Percentiles rank a stretch among this genome's conserved stretches.
These are phyloP conservation scores for Drosophila leonis DNA, from an alignment of 2,888 invertebrate genomes.

Conservation along the genomic window DNA sequence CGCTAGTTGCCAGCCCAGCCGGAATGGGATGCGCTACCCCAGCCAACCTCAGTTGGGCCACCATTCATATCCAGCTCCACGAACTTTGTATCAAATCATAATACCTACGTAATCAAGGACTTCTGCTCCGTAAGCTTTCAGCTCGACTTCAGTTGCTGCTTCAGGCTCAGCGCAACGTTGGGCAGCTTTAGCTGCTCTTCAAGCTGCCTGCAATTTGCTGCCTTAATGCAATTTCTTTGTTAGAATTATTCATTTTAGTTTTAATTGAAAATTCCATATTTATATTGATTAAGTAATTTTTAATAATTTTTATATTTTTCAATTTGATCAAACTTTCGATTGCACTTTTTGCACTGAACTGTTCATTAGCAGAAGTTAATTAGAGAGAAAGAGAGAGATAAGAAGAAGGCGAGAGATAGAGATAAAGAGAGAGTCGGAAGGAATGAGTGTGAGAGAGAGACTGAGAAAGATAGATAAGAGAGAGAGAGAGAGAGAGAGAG, in stretches of 20 bases:
- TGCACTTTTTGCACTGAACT: too few relatives aligned
- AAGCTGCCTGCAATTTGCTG: not conserved
- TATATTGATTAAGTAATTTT: too few relatives aligned
- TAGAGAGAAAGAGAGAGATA: too few relatives aligned
- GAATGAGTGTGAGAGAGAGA: not conserved
- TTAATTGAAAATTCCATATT: too few relatives aligned
- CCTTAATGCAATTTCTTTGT: not conserved
- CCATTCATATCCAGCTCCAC: not conserved
- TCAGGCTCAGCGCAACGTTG: not conserved
- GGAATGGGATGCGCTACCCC: conserved; percentile 18
- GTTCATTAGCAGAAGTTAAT: too few relatives aligned
- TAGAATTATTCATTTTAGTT: not conserved
- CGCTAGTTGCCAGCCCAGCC: conserved; percentile 42
- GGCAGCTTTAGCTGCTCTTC: not conserved
- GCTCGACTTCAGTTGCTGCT: not conserved
- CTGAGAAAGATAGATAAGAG: not conserved
- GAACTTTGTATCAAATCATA: conserved; percentile 44
- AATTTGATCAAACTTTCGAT: too few relatives aligned
- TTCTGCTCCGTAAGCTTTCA: not conserved
- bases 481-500: not conserved
- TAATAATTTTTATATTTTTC: too few relatives aligned
- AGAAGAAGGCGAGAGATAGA: not conserved
- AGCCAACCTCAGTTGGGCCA: too few relatives aligned
- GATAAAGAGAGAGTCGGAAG: not conserved
- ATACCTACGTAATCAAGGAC: conserved; percentile 47